Evolutionary conservation across 2,113 vertebrate species (phyloP).

Genomic region (Corythornis cristatus): DNA sequence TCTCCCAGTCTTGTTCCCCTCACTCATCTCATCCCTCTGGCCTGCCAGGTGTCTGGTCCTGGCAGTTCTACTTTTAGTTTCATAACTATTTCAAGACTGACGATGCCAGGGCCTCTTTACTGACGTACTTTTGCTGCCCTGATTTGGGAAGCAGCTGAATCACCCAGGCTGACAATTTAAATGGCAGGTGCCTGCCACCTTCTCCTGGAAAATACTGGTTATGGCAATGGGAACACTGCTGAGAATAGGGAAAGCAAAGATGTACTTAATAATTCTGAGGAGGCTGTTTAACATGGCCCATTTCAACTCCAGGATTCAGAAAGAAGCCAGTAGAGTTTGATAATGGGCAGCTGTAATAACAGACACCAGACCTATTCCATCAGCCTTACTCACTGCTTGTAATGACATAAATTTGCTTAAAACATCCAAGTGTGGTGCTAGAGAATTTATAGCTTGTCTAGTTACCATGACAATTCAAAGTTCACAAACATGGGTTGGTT

Average conservation of each 20-base stretch:
- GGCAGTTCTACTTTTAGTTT: not conserved
- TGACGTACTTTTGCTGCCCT: accelerated
- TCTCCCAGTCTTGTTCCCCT: not conserved
- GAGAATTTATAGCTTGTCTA: slow-evolving; percentile 14
- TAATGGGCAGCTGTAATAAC: slow-evolving; percentile 30
- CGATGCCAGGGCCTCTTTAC: not conserved
- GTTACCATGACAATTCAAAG: not conserved
- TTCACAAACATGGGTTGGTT: not conserved
- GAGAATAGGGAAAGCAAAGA: not conserved
- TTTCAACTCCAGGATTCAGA: not conserved
- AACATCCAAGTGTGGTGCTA: not conserved
- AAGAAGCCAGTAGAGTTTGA: not conserved
- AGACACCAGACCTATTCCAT: not conserved
- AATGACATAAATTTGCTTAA: slow-evolving; percentile 39
- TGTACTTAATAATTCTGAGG: not conserved
- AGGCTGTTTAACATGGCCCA: not conserved
- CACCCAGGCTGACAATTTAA: not conserved
- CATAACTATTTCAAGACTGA: not conserved
- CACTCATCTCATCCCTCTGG: not conserved
- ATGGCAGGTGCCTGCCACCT: not conserved
- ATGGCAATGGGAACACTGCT: not conserved
- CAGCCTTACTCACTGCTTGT: slow-evolving; percentile 11
- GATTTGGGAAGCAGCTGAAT: not conserved
- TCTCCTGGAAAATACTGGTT: not conserved
- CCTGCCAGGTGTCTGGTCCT: not conserved